Evolutionary conservation across 1,140 invertebrate genomes (phyloP), one percentile per base, ranked within the genome.

Genomic region (Goniozus legneri): DNA sequence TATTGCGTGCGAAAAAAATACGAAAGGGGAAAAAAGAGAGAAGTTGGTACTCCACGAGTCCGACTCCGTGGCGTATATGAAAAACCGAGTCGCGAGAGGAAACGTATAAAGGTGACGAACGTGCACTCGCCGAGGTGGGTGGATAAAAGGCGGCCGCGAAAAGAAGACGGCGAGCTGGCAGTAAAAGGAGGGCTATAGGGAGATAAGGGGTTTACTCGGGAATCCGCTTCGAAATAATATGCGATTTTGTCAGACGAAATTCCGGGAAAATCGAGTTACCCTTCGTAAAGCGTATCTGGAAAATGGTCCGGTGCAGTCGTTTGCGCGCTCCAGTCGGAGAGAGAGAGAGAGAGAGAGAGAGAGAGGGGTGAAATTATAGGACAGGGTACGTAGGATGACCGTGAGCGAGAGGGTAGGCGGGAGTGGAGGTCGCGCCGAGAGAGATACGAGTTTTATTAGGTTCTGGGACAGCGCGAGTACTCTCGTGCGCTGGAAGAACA

Each of bases 261-360:
- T 47, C 30, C 33, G 27, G 14, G 47, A 13, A 45, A 55, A 49
- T 51, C 34, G 20, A 56, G 48, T 55, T 56, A 56, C 36, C 39
- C n/a, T n/a, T 46, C 35, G 35, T 47, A 47, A 51, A 35, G 37
- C 53, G 47, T 55, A 43, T 46, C 52, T 43, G 43, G 16, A 37
- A 49, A 55, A 55, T 47, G 47, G 44, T 15, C 31, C n/a, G n/a
- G 33, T 34, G 43, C 38, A 56, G 52, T 50, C 51, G 52, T 49
- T 49, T 22, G 10, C 22, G n/a, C n/a, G n/a, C n/a, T n/a, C n/a
- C n/a, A n/a, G n/a, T n/a, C n/a, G n/a, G n/a, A n/a, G 30, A 36
- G 32, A 20, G 13, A 19, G 38, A 18, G 32, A 8, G 20, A 38
- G n/a, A 7, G 20, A 30, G 8, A 14, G 14, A 8, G 45, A 13